Base-by-base conservation (phyloP, 1,140 invertebrate species). In the Halotydeus destructor region DNA sequence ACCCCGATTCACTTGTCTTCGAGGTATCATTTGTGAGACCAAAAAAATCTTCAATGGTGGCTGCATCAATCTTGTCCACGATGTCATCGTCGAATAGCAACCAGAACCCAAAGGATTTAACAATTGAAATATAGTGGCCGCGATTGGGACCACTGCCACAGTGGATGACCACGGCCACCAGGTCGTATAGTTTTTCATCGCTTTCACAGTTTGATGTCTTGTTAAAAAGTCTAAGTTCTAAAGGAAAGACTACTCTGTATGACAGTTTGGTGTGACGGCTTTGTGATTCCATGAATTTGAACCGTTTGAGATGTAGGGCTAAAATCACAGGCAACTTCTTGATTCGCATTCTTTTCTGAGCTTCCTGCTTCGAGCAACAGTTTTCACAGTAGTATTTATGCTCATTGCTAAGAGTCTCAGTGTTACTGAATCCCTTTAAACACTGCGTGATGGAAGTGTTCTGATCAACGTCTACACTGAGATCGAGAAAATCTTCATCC, bases 381-480 rank as follows among this genome's bases (percentile, higher is more conserved):
- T 93, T 83, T 66, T 99, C 91, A 67, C 94, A 99, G 64, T 94
- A 96, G 59, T 98, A 99, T 67, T 99, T 99, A 66, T 97, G 94
- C 60, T 99, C 93, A 54, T 81, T 86, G 65, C 88, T 91, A n/a
- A 99, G 68, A 12, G 91, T 98, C 62, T 99, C 93, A 44, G 88
- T 97, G 62, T 89, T 91, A 55, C 84, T 93, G 62, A 97, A 98
- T 58, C 85, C 93, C 49, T 83, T 71, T 46, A 99, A 68, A 67
- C 94, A 98, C 60, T 97, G 86, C 2, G 88, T 97, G 47, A 99
- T 96, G 46, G 86, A 94, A 6, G 93, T 97, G 61, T 99, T 98
- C 60, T 97, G 89, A 63, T 97, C 89, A 30, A 99, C 88, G 58
- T 99, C 94, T 38, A 99, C 91, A 63, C 93, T 89, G 43, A 98